Base-by-base conservation (phyloP, 1,140 invertebrate genomes). In the Samia ricini region DNA sequence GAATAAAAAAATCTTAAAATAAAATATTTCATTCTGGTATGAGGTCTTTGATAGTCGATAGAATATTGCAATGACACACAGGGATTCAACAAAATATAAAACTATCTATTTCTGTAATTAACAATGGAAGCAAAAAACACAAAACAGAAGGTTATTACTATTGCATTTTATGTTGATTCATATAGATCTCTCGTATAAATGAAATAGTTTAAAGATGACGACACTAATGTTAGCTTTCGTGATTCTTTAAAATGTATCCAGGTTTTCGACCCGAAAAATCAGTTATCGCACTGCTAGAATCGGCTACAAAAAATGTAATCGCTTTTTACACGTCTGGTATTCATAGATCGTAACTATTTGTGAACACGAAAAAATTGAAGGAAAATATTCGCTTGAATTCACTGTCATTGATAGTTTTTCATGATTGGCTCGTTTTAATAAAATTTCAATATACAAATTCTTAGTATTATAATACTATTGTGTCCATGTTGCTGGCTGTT, bases 251-350 rank as follows among this genome's bases (percentile, higher is more conserved):
- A 74, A 68, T 66, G 57, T 68, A 61, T 66, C 66, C 68, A 60
- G 68, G 65, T 74, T 63, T 68, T 66, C 63, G 68, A 71, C 61
- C 63, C 66, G 63, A 66, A 70, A 67, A 67, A 64, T 66, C 60
- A 61, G 58, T 60, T 56, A 33, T 26, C 36, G 54, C 33, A 23
- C 63, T 48, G 64, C 29, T 57, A 48, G 55, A 74, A 69, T 69
- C 60, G 63, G 26, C 36, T 26, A 48, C 63, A 71, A 76, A 75
- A 74, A 72, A 67, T 51, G 66, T 54, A 64, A 75, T 63, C 49
- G 61, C 49, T 75, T 72, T 74, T 72, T 72, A 69, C 58, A 50
- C 36, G 69, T 71, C 72, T 74, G 72, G 56, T 67, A 65, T 67
- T 61, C 65, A 64, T 66, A 65, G 61, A 63, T 61, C 60, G 55